Conservation (phyloP, 2,888 invertebrate genomes). For the Sipunculus nudus region DNA sequence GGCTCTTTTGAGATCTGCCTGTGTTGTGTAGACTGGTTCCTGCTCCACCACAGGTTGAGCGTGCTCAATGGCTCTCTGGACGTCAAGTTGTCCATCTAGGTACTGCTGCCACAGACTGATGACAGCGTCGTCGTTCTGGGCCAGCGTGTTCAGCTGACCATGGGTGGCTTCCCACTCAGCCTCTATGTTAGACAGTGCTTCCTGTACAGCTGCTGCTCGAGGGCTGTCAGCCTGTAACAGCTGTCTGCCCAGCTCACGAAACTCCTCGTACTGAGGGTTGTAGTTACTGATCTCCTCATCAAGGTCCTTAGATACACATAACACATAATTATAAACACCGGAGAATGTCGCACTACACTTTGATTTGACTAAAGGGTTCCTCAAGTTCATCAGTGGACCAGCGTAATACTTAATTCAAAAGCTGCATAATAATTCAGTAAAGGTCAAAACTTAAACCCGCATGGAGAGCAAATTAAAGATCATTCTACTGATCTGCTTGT, state of each 20-base stretch:
- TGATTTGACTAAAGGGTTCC: too few relatives aligned
- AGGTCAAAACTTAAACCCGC: too few relatives aligned
- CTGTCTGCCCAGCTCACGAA: slow-evolving; percentile 80
- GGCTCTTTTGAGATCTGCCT: too few relatives aligned
- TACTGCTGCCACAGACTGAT: slow-evolving; percentile 58
- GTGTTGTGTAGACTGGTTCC: too few relatives aligned
- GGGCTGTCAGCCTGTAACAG: slow-evolving; percentile 54
- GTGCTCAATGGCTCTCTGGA: slow-evolving; percentile 48
- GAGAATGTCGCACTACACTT: too few relatives aligned
- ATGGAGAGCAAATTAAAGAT: too few relatives aligned
- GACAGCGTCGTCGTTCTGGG: slow-evolving; percentile 45
- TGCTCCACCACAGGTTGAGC: slow-evolving; percentile 48
- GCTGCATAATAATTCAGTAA: too few relatives aligned
- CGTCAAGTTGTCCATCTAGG: slow-evolving; percentile 51
- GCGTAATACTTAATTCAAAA: too few relatives aligned
- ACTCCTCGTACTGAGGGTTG: slow-evolving; percentile 71
- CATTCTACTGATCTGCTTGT: too few relatives aligned
- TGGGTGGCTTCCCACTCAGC: slow-evolving; percentile 57
- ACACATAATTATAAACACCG: background rate
- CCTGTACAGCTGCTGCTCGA: slow-evolving; percentile 49
- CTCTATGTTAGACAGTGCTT: slow-evolving; percentile 48
- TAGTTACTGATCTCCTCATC: slow-evolving; percentile 52
- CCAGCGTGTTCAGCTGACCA: slow-evolving; percentile 38
- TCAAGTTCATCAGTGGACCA: too few relatives aligned
- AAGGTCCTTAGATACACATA: slow-evolving; percentile 44